Percentiles rank a stretch among this genome's conserved stretches.
Evolutionary conservation across 1,140 invertebrate species (phyloP).

Genomic region (Macrotrachela quadricornifera): DNA sequence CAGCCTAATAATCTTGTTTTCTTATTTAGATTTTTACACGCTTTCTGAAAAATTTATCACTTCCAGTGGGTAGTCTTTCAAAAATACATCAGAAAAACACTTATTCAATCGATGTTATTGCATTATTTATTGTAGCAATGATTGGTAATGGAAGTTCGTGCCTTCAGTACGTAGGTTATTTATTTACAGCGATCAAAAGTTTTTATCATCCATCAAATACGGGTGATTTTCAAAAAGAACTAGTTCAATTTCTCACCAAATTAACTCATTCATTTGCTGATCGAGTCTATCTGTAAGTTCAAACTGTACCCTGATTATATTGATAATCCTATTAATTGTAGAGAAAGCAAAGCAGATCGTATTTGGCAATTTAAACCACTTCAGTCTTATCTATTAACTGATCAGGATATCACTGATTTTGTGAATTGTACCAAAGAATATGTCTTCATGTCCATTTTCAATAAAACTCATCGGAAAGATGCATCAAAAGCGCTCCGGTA

Average conservation of each 20-base stretch:
- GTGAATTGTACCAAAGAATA: conserved; percentile 47
- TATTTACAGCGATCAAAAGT: conserved; percentile 60
- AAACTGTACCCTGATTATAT: too few relatives aligned
- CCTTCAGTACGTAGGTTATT: conserved; percentile 50
- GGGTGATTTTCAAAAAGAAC: conserved; percentile 17
- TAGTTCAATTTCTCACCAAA: too few relatives aligned
- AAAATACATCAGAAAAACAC: too few relatives aligned
- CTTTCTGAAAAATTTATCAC: too few relatives aligned
- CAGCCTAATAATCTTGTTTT: too few relatives aligned
- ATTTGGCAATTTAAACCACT: conserved; percentile 46
- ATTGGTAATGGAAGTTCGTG: conserved; percentile 34
- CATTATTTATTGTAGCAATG: conserved; percentile 47
- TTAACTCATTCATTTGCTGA: too few relatives aligned
- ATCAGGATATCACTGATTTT: conserved; percentile 58
- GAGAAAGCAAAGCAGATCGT: conserved; percentile 39
- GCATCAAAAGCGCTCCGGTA: conserved; percentile 46
- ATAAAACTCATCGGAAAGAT: conserved; percentile 42
- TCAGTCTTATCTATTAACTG: conserved; percentile 46
- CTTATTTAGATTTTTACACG: too few relatives aligned
- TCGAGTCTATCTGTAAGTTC: too few relatives aligned
- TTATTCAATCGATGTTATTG: conserved; percentile 27
- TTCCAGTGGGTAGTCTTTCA: too few relatives aligned
- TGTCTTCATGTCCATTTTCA: conserved; percentile 51
- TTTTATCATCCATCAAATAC: conserved; percentile 70
- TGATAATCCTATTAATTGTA: conserved; percentile 13